Evolutionary conservation across 1,140 invertebrate genomes (phyloP).

Genomic region (Hyphantria cunea): DNA sequence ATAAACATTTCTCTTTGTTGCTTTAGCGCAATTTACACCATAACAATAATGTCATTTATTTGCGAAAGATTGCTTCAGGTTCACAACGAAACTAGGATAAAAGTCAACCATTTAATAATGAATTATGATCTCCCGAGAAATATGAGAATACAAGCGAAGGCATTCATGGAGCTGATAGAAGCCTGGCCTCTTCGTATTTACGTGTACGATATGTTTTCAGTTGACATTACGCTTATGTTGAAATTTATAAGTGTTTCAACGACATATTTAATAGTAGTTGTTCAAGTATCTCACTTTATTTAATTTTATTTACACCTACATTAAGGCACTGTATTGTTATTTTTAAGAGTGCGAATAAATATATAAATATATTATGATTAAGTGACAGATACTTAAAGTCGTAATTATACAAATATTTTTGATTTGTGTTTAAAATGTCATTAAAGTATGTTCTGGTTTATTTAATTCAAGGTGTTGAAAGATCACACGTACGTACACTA

Average conservation of each 20-base stretch:
- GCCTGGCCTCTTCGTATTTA: constrained; percentile 51
- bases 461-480: too few relatives aligned
- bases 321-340: too few relatives aligned
- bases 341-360: too few relatives aligned
- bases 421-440: too few relatives aligned
- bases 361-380: too few relatives aligned
- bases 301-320: constrained; percentile 63
- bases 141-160: constrained; percentile 58
- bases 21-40: constrained; percentile 41
- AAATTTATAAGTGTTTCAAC: constrained; percentile 59
- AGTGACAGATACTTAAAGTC: too few relatives aligned
- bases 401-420: too few relatives aligned
- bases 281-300: too few relatives aligned
- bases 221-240: constrained; percentile 52
- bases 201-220: too few relatives aligned
- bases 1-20: constrained; percentile 47
- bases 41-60: constrained; percentile 47
- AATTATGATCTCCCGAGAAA: constrained; percentile 50
- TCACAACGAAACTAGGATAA: constrained; percentile 46
- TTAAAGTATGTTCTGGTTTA: too few relatives aligned
- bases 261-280: too few relatives aligned
- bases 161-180: constrained; percentile 58
- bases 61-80: constrained; percentile 49
- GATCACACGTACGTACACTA: too few relatives aligned
- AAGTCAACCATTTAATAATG: constrained; percentile 61